Percentiles rank a stretch among this genome's conserved stretches.
Evolutionary conservation across 2,888 invertebrate genomes (phyloP).

Genomic region (Pocota personata): DNA sequence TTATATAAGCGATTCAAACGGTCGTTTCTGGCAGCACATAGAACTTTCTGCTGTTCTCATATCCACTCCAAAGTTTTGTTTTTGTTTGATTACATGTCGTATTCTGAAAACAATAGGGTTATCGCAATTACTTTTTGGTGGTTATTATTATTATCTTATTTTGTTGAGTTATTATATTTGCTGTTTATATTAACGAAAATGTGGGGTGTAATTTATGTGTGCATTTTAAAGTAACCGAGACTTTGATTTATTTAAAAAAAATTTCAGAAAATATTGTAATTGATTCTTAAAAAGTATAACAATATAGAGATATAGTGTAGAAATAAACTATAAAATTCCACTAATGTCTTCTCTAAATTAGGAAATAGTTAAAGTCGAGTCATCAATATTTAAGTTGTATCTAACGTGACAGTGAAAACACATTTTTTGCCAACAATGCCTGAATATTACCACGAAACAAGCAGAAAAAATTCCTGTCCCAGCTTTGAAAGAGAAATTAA

Average conservation of each 20-base stretch:
- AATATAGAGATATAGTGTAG: no score
- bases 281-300: no score
- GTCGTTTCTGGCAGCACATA: conserved; percentile 75
- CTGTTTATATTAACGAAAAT: not conserved
- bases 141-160: not conserved
- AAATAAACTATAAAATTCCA: no score
- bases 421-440: no score
- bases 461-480: no score
- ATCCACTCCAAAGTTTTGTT: conserved; percentile 75
- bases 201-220: not conserved
- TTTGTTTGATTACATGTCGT: conserved; percentile 73
- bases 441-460: no score
- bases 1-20: conserved; percentile 73
- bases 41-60: conserved; percentile 72
- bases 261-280: conserved; percentile 31
- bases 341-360: no score
- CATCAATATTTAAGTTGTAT: no score
- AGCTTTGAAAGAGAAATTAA: no score
- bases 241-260: not conserved
- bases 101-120: conserved; percentile 74
- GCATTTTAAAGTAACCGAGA: not conserved
- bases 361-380: no score
- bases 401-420: no score
- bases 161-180: not conserved
- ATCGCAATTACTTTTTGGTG: conserved; percentile 2